Conservation (phyloP, 1,140 invertebrate species). For the Pteromalus puparum region DNA sequence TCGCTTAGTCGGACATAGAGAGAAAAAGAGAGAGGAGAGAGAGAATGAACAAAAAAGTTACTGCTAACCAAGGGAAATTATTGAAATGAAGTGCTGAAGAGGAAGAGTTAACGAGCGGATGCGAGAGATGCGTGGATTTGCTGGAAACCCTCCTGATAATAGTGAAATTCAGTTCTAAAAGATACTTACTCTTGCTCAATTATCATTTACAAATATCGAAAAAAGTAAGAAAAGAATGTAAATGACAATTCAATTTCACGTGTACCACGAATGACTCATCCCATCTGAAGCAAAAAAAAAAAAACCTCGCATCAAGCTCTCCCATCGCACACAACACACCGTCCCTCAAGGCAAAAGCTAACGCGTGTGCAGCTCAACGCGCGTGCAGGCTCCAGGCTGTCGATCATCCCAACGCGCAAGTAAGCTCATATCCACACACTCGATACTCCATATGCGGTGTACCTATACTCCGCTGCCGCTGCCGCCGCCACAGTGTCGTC, state of each 20-base stretch:
- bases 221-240: background rate
- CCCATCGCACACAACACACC: background rate
- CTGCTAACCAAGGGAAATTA: too few relatives aligned
- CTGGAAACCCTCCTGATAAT: too few relatives aligned
- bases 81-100: too few relatives aligned
- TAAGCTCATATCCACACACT: constrained; percentile 6
- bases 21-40: background rate
- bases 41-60: background rate
- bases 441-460: background rate
- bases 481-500: background rate
- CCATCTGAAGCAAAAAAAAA: background rate
- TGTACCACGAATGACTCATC: background rate
- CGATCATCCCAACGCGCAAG: constrained; percentile 10
- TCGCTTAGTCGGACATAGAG: background rate
- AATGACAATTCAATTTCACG: background rate
- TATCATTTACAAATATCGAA: too few relatives aligned
- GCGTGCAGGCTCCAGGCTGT: constrained; percentile 9
- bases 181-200: too few relatives aligned
- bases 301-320: background rate
- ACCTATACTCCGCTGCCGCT: background rate
- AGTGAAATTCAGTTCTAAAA: too few relatives aligned
- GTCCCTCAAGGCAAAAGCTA: background rate
- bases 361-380: background rate
- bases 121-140: too few relatives aligned
- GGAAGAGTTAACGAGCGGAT: too few relatives aligned